A percentile compares a stretch with the other conserved stretches of the same genome.
These are phyloP conservation scores for Papilio protenor DNA, from an alignment of 2,888 invertebrate genomes.

Conservation along the genomic window DNA sequence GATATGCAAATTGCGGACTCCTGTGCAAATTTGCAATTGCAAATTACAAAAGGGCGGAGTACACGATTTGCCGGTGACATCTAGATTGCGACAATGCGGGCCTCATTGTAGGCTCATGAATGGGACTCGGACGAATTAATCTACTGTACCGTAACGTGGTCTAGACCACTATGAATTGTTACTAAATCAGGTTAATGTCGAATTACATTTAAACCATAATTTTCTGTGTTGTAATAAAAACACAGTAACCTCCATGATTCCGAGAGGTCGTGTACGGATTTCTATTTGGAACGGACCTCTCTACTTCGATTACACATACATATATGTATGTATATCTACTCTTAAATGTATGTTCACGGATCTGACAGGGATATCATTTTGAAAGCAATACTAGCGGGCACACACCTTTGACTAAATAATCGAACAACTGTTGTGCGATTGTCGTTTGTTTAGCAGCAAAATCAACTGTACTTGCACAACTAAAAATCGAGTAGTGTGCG, in stretches of 20 bases:
- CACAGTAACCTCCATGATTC: not conserved
- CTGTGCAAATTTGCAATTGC: not conserved
- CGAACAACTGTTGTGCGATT: too few relatives aligned
- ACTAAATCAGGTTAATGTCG: constrained; percentile 1
- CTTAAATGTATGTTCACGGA: too few relatives aligned
- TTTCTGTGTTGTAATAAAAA: constrained; percentile 3
- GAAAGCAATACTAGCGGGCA: not conserved
- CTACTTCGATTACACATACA: not conserved
- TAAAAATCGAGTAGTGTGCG: too few relatives aligned
- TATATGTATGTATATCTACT: not conserved
- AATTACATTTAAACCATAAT: not conserved
- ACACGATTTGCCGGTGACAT: not conserved
- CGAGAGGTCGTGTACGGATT: constrained; percentile 5
- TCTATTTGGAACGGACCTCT: constrained; percentile 4
- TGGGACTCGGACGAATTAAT: constrained; percentile 39
- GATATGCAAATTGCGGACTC: not conserved
- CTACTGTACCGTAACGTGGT: constrained; percentile 9
- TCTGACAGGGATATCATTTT: not conserved
- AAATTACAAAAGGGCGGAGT: not conserved
- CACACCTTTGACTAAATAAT: too few relatives aligned
- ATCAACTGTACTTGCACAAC: too few relatives aligned
- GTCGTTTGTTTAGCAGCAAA: too few relatives aligned
- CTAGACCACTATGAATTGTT: constrained; percentile 6
- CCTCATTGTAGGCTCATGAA: constrained; percentile 44
- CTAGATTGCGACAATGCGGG: constrained; percentile 47